These are phyloP conservation scores for Chloroceryle amazona DNA, from an alignment of 2,797 vertebrate species.

Conservation along the genomic window DNA sequence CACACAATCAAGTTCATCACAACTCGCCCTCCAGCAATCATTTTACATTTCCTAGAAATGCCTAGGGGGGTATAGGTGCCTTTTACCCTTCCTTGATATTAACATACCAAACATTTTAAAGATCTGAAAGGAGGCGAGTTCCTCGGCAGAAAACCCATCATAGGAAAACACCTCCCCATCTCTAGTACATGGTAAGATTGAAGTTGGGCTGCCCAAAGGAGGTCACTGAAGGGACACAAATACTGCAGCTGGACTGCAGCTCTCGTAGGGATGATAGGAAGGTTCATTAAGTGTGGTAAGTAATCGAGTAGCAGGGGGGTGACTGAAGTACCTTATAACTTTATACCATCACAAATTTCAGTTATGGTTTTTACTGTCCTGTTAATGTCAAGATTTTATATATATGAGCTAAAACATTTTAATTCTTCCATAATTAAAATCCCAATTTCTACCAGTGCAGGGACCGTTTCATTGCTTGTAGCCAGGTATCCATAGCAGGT, in stretches of 20 bases:
- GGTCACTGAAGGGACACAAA: slow-evolving; percentile 40
- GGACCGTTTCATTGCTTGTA: slow-evolving; percentile 87
- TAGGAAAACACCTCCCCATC: not conserved
- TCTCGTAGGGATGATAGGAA: not conserved
- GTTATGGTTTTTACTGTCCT: slow-evolving; percentile 21
- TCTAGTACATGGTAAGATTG: not conserved
- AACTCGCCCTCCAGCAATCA: not conserved
- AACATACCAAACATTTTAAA: not conserved
- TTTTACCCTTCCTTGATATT: not conserved
- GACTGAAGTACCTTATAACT: slow-evolving; percentile 5
- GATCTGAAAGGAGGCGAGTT: not conserved
- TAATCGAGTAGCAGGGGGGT: not conserved
- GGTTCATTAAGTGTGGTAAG: not conserved
- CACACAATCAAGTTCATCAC: not conserved
- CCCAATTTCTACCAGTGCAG: slow-evolving; percentile 89
- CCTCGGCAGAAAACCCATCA: not conserved
- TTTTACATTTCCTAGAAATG: not conserved
- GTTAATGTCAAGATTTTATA: not conserved
- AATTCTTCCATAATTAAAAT: slow-evolving; percentile 3
- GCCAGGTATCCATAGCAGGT: slow-evolving; percentile 88
- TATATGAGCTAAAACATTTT: not conserved
- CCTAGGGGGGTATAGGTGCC: not conserved
- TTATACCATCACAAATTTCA: not conserved
- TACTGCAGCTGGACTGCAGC: slow-evolving; percentile 54
- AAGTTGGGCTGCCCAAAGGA: slow-evolving; percentile 29